Conservation (phyloP, 1,140 invertebrate species). For the Aphelinus atriplicis region DNA sequence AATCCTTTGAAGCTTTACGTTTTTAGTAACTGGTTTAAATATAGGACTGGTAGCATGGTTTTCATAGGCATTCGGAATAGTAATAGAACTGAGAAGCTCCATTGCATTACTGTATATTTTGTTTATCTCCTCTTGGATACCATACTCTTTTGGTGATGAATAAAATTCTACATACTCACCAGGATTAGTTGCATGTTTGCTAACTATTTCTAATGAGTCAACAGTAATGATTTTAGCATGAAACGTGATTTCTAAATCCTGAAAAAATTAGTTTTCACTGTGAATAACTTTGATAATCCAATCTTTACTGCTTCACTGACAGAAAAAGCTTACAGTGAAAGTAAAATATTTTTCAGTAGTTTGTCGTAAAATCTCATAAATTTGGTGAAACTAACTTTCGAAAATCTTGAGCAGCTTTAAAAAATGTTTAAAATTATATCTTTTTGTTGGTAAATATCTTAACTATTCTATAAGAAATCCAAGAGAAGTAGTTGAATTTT, state of each 20-base stretch:
- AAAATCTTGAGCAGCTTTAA: too few species aligned
- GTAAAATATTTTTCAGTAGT: too few species aligned
- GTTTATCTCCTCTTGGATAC: slow-evolving; percentile 14
- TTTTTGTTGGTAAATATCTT: too few species aligned
- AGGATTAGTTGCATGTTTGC: slow-evolving; percentile 74
- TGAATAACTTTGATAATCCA: too few species aligned
- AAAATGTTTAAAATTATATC: too few species aligned
- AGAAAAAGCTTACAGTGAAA: too few species aligned
- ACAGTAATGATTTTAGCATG: slow-evolving; percentile 78
- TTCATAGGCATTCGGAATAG: slow-evolving; percentile 25
- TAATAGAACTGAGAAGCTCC: slow-evolving; percentile 17
- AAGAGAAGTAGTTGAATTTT: too few species aligned
- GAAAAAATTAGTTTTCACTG: slow-evolving; percentile 22
- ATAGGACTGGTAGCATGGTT: slow-evolving; percentile 39
- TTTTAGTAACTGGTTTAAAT: slow-evolving; percentile 54
- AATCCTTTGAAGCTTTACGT: slow-evolving; percentile 60
- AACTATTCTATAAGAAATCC: too few species aligned
- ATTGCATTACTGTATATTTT: slow-evolving; percentile 15
- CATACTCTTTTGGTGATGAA: neutral
- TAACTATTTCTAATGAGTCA: slow-evolving; percentile 71
- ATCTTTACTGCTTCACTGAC: too few species aligned
- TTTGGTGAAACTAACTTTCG: too few species aligned
- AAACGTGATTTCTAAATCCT: slow-evolving; percentile 78
- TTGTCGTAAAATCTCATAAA: too few species aligned
- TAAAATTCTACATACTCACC: slow-evolving; percentile 62